Base-by-base conservation (phyloP, 1,140 invertebrate species). In the Lasioglossum albipes region DNA sequence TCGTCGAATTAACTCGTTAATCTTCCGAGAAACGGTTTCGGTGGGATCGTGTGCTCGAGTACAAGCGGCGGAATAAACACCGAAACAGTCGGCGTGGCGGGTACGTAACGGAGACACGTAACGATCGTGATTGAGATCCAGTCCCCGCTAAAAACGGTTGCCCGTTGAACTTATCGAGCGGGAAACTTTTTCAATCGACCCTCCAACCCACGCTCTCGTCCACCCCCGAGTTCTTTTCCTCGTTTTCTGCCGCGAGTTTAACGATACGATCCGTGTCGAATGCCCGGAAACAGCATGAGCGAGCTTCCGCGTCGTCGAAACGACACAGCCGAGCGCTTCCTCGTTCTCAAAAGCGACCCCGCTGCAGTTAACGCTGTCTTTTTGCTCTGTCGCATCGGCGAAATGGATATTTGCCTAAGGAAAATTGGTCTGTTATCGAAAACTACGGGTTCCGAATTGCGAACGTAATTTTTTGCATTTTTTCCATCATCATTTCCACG, bases 101-200 rank as follows among this genome's bases (percentile, higher is more conserved):
- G 16, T 16, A 49, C 66, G 20, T 20, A 49, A n/a, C 73, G 22
- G 73, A 41, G 62, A 54, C 73, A n/a, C 54, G 66, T 67, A 67
- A 67, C 66, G 66, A 67, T 49, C 42, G 10, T 9, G 75, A 69
- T 77, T 66, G 75, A 76, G 45, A 57, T 57, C 54, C 54, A 22
- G 22, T 20, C 16, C 49, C 64, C 36, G 64, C 13, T 77, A 62
- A 70, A 77, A 70, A 77, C 54, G 66, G 66, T 49, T 52, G 16
- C 59, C 67, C 7, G 70, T 72, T 74, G 41, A 66, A 79, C 70
- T 74, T 66, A 54, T 57, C 77, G 22, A 45, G 70, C 65, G 45
- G 5, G 62, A 79, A 79, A 79, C 70, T 79, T 79, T 79, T 79
- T 74, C 77, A 79, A 79, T 79, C 77, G 77, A 49, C 62, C 52